Evolutionary conservation across 2,113 vertebrate species (phyloP), one percentile per base, ranked within the genome.

Genomic region (Albula glossodonta): DNA sequence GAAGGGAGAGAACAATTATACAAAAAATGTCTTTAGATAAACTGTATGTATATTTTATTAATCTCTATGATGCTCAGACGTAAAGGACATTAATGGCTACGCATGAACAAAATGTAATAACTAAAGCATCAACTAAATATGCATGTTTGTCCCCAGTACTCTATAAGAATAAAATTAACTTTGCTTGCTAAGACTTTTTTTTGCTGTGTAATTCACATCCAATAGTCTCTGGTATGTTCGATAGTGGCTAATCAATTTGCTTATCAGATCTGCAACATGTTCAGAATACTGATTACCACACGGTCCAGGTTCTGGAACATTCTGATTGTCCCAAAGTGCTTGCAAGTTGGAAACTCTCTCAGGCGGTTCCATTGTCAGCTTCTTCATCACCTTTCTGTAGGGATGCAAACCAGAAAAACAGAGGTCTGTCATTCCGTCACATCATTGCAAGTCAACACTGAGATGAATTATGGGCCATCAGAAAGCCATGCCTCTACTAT

Each of bases 311-410:
- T 99, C 98, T 1, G 95, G 87, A 15, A 96, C 91, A 7, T 93
- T 89, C 94, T 97, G 97, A 66, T 97, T 96, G 25, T 97, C 97
- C 98, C 98, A 99, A 82, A 95, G 11, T n/a, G 95, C 91, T 91
- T 97, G 97, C 15, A 99, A 95, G 66, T 93, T 93, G 15, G 93
- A 89, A 86, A 93, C 91, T 86, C 97, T 95, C 87, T 99, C 98
- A 2, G 95, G 86, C 25, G 98, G 97, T 87, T 97, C 97, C 94
- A 99, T 89, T 83, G 89, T 95, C 90, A 99, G 89, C 92, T 96
- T 99, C 93, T 94, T 99, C 96, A 99, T 95, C 93, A 96, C 94
- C 93, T 95, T 96, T 91, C 98, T 99, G 91, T 84, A 56, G 31
- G 12, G 51, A 92, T 88, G 93, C 0, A 79, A 17, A n/a, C 56